phyloP scores from a whole-genome alignment of 2,113 vertebrate species.

The Odontophorus gujanensis region DNA sequence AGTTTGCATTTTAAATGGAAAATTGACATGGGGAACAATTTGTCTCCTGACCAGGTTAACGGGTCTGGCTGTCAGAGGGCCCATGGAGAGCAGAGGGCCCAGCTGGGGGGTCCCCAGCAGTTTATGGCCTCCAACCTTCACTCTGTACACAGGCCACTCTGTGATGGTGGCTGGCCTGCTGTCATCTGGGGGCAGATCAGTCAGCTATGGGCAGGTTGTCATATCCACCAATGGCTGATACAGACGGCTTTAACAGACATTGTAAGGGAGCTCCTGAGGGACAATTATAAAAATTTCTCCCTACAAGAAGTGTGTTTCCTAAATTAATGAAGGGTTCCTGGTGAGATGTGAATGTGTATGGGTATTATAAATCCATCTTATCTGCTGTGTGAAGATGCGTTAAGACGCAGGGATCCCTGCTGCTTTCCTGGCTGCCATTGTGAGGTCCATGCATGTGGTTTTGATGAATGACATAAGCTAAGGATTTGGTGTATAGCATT shows the following conservation, averaged over 20 bases:
- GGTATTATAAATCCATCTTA: neutral
- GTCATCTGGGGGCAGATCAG: neutral
- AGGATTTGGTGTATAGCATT: neutral
- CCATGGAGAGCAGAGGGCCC: accelerated
- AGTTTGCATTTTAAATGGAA: constrained; percentile 88
- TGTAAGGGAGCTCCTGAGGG: neutral
- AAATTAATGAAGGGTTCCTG: neutral
- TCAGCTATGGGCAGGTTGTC: neutral
- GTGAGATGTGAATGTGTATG: neutral
- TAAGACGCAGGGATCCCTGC: neutral
- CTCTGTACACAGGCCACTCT: neutral
- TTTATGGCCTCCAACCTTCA: neutral
- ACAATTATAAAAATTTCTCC: neutral
- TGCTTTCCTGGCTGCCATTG: neutral
- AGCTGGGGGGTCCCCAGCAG: accelerated
- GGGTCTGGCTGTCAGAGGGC: constrained; percentile 48
- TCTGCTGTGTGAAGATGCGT: neutral
- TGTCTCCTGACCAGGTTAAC: constrained; percentile 78
- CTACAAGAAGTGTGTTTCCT: neutral
- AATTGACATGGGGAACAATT: constrained; percentile 83
- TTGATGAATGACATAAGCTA: neutral
- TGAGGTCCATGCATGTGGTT: neutral
- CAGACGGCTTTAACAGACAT: neutral
- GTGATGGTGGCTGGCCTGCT: accelerated
- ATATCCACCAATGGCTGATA: accelerated